A percentile compares a stretch with the other conserved stretches of the same genome.
Evolutionary conservation across 2,888 invertebrate genomes (phyloP).

Genomic region (Cantharis flavilabris): DNA sequence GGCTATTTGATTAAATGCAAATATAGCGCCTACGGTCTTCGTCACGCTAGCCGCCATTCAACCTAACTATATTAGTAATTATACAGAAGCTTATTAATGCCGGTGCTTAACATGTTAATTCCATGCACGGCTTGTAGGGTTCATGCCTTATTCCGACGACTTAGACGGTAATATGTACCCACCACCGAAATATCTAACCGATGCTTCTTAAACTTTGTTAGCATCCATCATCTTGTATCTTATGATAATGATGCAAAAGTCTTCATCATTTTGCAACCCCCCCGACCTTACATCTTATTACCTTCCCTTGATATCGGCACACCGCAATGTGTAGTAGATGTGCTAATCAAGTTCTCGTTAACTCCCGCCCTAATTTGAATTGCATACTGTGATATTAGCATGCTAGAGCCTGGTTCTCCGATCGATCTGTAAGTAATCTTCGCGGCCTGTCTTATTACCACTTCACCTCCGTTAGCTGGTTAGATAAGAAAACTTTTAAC

Average conservation of each 20-base stretch:
- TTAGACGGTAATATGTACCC: background rate
- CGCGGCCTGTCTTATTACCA: slow-evolving; percentile 41
- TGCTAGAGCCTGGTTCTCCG: slow-evolving; percentile 40
- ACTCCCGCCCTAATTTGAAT: slow-evolving; percentile 51
- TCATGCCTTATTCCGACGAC: background rate
- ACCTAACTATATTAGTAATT: slow-evolving; percentile 31
- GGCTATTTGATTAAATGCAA: slow-evolving; percentile 31
- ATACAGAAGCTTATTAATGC: slow-evolving; percentile 29
- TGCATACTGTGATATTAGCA: slow-evolving; percentile 53
- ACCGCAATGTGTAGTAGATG: slow-evolving; percentile 49
- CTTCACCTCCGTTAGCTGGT: slow-evolving; percentile 25
- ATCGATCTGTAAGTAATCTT: slow-evolving; percentile 51
- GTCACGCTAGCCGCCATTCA: slow-evolving; percentile 30
- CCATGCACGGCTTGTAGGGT: slow-evolving; percentile 19
- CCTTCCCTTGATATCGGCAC: slow-evolving; percentile 36
- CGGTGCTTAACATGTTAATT: slow-evolving; percentile 31
- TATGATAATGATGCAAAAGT: slow-evolving; percentile 28
- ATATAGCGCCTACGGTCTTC: slow-evolving; percentile 18
- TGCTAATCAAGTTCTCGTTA: slow-evolving; percentile 53
- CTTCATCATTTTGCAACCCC: slow-evolving; percentile 32
- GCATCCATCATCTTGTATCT: slow-evolving; percentile 39
- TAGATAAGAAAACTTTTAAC: slow-evolving; percentile 40
- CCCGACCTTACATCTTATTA: slow-evolving; percentile 40
- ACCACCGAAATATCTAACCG: background rate
- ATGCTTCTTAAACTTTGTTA: slow-evolving; percentile 23